Conservation (phyloP, 2,113 vertebrate genomes). For the Gadus chalcogrammus region DNA sequence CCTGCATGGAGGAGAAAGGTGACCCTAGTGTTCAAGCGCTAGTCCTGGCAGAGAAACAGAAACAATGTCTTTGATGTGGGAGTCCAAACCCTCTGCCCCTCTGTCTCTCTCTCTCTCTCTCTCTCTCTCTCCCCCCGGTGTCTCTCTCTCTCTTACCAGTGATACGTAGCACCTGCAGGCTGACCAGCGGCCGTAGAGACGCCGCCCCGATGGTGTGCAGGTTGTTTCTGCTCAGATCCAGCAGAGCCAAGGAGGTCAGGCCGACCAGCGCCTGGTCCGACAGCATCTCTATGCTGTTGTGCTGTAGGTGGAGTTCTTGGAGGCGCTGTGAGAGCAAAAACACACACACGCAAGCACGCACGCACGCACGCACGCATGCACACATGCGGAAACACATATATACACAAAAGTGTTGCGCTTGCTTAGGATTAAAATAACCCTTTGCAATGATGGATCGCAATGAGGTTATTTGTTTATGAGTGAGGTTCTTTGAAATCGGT, state of each 20-base stretch:
- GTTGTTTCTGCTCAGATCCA: constrained; percentile 86
- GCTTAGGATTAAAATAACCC: too few relatives aligned
- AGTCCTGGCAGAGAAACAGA: too few relatives aligned
- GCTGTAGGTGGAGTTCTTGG: constrained; percentile 87
- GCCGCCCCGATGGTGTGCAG: constrained; percentile 80
- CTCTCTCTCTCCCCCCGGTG: too few relatives aligned
- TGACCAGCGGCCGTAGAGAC: constrained; percentile 78
- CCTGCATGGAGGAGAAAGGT: too few relatives aligned
- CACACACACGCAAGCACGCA: too few relatives aligned
- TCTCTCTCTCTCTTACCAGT: constrained; percentile 71
- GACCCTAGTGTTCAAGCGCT: too few relatives aligned
- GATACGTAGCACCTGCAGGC: constrained; percentile 86
- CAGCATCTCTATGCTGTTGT: constrained; percentile 81
- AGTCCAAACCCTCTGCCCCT: too few relatives aligned
- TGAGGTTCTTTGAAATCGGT: neutral
- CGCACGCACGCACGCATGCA: too few relatives aligned
- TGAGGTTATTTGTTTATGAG: too few relatives aligned
- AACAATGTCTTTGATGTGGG: too few relatives aligned
- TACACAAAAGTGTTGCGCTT: neutral
- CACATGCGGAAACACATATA: too few relatives aligned
- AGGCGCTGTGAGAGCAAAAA: constrained; percentile 72
- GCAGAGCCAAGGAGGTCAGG: constrained; percentile 82
- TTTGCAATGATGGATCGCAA: neutral
- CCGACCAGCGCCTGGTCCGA: constrained; percentile 81
- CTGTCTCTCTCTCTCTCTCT: neutral